Evolutionary conservation across 2,113 vertebrate genomes (phyloP).

Genomic region (Myotis lucifugus): DNA sequence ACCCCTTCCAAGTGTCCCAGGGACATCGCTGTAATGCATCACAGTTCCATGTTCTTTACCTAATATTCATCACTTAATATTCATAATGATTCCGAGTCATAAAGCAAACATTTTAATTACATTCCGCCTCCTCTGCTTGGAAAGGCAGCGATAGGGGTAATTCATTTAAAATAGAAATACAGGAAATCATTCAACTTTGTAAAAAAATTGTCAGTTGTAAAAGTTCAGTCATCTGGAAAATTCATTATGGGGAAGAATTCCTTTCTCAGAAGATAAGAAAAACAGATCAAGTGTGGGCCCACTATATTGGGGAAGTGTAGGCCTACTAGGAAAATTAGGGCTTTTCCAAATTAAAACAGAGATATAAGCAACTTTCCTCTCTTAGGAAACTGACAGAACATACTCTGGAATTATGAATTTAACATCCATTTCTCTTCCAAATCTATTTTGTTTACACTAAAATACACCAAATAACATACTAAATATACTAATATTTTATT

Average conservation of each 20-base stretch:
- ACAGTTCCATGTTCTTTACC: background rate
- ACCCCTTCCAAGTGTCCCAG: background rate
- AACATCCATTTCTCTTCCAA: conserved; percentile 27
- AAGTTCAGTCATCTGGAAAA: conserved; percentile 4
- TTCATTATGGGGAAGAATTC: conserved; percentile 6
- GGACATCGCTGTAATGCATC: background rate
- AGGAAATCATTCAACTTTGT: background rate
- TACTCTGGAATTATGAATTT: background rate
- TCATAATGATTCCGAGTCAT: background rate
- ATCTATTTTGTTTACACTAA: background rate
- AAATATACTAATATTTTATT: background rate
- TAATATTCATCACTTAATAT: background rate
- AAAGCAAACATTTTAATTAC: background rate
- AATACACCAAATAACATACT: background rate
- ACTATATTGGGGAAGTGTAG: background rate
- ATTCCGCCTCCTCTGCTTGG: background rate
- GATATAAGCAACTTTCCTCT: conserved; percentile 14
- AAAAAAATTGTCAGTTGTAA: background rate
- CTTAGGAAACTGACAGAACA: background rate
- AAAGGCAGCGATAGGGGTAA: background rate
- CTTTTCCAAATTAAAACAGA: background rate
- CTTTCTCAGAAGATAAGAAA: conserved; percentile 34
- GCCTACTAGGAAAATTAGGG: background rate
- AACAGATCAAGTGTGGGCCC: background rate
- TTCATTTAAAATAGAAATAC: background rate